Base-by-base conservation (phyloP, 2,888 invertebrate species). In the Micoletzkya japonica region DNA sequence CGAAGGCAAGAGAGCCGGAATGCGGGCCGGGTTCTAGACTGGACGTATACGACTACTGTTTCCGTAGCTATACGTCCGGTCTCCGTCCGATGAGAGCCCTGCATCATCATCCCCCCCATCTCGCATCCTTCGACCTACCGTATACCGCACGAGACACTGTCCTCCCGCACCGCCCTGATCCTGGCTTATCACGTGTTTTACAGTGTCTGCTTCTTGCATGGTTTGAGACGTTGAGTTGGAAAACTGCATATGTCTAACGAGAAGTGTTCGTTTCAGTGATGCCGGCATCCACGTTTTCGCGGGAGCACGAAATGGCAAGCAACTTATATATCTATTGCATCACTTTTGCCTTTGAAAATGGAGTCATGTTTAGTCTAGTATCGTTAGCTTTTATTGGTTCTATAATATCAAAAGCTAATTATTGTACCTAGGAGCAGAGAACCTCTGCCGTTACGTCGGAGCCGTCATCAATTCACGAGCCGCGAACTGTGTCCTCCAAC, bases 231-330 rank as follows among this genome's bases (percentile, higher is more conserved):
- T n/a, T n/a, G n/a, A n/a, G n/a, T n/a, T n/a, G n/a, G n/a, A n/a
- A n/a, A n/a, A n/a, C n/a, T n/a, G n/a, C n/a, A n/a, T n/a, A n/a
- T n/a, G n/a, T n/a, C n/a, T n/a, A n/a, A n/a, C n/a, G n/a, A n/a
- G n/a, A n/a, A 44, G 20, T 60, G 10, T 20, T 58, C 14, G n/a
- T 63, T 63, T 32, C 49, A 63, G 63, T 63, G 7, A 63, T 63
- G 49, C 63, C 63, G n/a, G 63, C 49, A 4, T 50, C 63, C 20
- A 63, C 63, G 2, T 44, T 63, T 10, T 37, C 63, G 0, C 34
- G 34, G 30, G 63, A 63, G 2, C 63, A 63, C 28, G 63, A 63
- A 2, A 50, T 63, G 59, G n/a, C n/a, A n/a, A n/a, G n/a, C n/a
- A n/a, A n/a, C n/a, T n/a, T n/a, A n/a, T n/a, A n/a, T n/a, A n/a